Base-by-base conservation (phyloP, 2,113 vertebrate genomes). In the Tetrao urogallus region DNA sequence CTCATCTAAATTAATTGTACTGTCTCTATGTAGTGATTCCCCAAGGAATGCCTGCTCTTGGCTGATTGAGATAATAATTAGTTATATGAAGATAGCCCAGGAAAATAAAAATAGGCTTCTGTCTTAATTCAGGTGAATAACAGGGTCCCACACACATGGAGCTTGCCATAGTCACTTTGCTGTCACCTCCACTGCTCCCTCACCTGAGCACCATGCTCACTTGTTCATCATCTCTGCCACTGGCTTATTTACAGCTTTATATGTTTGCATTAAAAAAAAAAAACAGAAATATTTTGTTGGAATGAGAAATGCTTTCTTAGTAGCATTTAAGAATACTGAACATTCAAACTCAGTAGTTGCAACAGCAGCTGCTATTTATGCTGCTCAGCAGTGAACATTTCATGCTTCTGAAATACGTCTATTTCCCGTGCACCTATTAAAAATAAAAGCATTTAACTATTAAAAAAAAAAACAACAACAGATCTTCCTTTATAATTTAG, bases 41-140 rank as follows among this genome's bases (percentile, higher is more conserved):
- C 76, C 47, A 72, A 93, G 95, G 89, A 94, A 76, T 13, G 81
- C 82, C 82, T 95, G 89, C 86, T 95, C 92, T 87, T 89, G 79
- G 63, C 83, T 94, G 93, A 89, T 79, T 94, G 86, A 92, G 84
- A 82, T 93, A 97, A 94, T 96, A 94, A 94, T 93, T 96, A 92
- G 93, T 95, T 93, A 83, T 90, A 91, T 47, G 82, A 92, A 70
- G 64, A 93, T 54, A 60, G 36, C 43, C 30, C 40, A 50, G 36
- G 85, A 86, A 95, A 93, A 90, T 47, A 84, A 73, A 91, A 84
- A 78, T 69, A 83, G 50, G 19, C 74, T 95, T 92, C 61, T 86
- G 48, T 83, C 78, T 92, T 64, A 87, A 79, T 88, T 93, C 48
- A 6, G 21, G 25, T 78, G 52, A 93, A 40, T 43, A 72, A 69